Conservation (phyloP, 2,113 vertebrate genomes). For the Merops nubicus region DNA sequence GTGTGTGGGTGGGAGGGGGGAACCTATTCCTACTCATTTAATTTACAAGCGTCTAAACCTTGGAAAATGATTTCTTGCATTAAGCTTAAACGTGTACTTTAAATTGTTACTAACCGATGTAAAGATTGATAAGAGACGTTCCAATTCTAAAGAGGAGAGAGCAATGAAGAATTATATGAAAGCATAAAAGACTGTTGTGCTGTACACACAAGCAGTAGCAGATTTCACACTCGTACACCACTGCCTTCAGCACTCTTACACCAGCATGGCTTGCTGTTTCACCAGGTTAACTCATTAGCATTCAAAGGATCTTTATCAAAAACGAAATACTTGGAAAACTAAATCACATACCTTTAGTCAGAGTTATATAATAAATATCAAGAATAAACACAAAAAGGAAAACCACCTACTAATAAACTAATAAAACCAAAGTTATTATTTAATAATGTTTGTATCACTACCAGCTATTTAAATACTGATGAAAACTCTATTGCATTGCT, state of each 20-base stretch:
- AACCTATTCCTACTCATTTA: slow-evolving; percentile 33
- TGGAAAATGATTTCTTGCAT: slow-evolving; percentile 37
- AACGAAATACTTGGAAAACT: not conserved
- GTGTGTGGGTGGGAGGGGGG: slow-evolving; percentile 8
- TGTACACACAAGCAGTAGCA: not conserved
- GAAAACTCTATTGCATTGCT: not conserved
- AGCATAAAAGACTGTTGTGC: not conserved
- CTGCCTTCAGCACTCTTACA: not conserved
- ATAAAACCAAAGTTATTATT: not conserved
- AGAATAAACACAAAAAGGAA: not conserved
- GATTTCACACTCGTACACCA: not conserved
- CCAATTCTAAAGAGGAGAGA: not conserved
- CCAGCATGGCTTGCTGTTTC: not conserved
- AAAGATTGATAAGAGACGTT: slow-evolving; percentile 25
- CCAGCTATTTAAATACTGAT: not conserved
- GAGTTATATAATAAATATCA: not conserved
- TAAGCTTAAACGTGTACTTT: slow-evolving; percentile 53
- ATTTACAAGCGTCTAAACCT: slow-evolving; percentile 57
- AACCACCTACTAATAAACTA: not conserved
- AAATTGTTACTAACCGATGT: slow-evolving; percentile 44
- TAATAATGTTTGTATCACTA: not conserved
- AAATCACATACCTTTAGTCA: not conserved
- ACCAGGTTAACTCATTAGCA: not conserved
- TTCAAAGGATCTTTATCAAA: not conserved
- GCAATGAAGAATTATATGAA: not conserved